Evolutionary conservation across 1,140 invertebrate species (phyloP).

Genomic region (Ephestia elutella): DNA sequence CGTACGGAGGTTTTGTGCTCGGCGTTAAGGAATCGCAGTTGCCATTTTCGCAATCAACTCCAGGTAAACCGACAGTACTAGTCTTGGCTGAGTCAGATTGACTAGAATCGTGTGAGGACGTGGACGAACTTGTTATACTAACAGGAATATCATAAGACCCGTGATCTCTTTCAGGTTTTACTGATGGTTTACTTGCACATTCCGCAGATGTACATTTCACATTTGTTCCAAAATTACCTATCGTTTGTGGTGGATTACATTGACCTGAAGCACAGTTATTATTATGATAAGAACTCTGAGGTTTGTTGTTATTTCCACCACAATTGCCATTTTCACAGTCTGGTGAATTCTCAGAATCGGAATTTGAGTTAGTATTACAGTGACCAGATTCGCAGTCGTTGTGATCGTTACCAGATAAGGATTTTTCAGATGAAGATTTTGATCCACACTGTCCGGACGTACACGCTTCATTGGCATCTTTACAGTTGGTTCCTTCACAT

Average conservation of each 20-base stretch:
- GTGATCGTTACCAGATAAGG: background rate
- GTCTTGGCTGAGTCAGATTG: background rate
- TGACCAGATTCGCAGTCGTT: slow-evolving; percentile 11
- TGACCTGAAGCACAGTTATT: slow-evolving; percentile 28
- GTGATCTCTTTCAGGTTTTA: slow-evolving; percentile 4
- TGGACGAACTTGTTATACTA: background rate
- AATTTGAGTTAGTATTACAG: background rate
- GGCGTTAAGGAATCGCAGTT: background rate
- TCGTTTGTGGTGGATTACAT: slow-evolving; percentile 17
- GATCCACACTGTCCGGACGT: slow-evolving; percentile 8
- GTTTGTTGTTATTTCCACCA: background rate
- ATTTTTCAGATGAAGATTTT: background rate
- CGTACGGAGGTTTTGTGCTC: background rate
- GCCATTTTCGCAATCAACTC: background rate
- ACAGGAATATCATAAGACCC: slow-evolving; percentile 32
- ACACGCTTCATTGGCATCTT: background rate
- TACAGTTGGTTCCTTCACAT: slow-evolving; percentile 18
- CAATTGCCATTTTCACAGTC: slow-evolving; percentile 4
- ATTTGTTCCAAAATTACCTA: background rate
- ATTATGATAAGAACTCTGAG: background rate
- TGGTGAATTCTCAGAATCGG: background rate
- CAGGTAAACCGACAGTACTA: background rate
- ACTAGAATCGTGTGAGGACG: background rate
- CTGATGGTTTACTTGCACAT: slow-evolving; percentile 14
- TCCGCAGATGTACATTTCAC: slow-evolving; percentile 20